phyloP scores from a whole-genome alignment of 2,113 vertebrate species.

The Mesoclemmys tuberculata region DNA sequence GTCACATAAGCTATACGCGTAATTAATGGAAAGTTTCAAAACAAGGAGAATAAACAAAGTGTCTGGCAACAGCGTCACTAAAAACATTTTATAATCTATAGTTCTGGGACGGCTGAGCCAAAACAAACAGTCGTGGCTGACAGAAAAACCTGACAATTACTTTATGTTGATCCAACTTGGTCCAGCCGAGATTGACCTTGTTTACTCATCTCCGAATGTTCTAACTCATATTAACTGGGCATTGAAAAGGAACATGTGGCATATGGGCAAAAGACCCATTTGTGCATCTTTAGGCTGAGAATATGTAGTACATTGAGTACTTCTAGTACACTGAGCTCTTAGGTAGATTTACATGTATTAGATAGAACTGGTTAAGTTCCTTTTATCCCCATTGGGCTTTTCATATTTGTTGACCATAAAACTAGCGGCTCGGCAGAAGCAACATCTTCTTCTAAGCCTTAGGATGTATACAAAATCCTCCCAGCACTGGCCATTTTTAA shows the following conservation, averaged over 20 bases:
- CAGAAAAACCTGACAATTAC: conserved; percentile 82
- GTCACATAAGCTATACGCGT: conserved; percentile 49
- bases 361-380: conserved; percentile 83
- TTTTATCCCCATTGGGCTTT: conserved; percentile 83
- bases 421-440: conserved; percentile 77
- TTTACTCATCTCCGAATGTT: conserved; percentile 80
- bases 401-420: conserved; percentile 84
- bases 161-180: conserved; percentile 77
- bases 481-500: conserved; percentile 83
- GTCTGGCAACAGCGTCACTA: conserved; percentile 71
- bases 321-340: conserved; percentile 82
- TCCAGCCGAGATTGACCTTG: conserved; percentile 80
- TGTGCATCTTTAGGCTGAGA: conserved; percentile 75
- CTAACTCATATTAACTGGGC: conserved; percentile 81
- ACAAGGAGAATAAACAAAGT: conserved; percentile 78
- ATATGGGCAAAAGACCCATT: conserved; percentile 77
- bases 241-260: conserved; percentile 73
- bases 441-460: conserved; percentile 81
- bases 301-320: conserved; percentile 66
- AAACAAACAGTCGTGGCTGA: conserved; percentile 78
- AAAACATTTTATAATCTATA: conserved; percentile 77
- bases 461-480: conserved; percentile 85
- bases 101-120: conserved; percentile 68
- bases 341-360: conserved; percentile 87
- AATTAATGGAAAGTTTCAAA: conserved; percentile 75